These are phyloP conservation scores for Sparus aurata DNA, from an alignment of 2,797 vertebrate genomes.

Conservation along the genomic window DNA sequence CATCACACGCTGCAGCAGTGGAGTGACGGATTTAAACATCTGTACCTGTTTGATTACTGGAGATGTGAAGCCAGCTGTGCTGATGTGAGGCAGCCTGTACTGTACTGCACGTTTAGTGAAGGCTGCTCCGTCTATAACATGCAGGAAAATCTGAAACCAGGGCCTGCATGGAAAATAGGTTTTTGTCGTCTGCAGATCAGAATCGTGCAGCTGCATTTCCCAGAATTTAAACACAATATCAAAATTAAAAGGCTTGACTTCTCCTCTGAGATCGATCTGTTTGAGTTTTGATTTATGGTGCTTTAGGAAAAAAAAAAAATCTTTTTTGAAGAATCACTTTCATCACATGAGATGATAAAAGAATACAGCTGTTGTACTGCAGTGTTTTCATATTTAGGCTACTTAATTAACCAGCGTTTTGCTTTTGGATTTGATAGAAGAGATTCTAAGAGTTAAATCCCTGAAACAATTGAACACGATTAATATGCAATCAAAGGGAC, in stretches of 20 bases:
- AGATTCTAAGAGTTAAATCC: background rate
- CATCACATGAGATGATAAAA: background rate
- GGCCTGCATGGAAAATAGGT: background rate
- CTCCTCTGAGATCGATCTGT: background rate
- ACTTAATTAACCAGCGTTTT: background rate
- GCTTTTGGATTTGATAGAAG: background rate
- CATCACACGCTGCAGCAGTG: background rate
- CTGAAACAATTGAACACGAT: background rate
- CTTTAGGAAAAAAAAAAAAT: background rate
- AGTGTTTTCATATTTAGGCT: background rate
- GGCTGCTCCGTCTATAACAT: background rate
- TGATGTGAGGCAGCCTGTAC: background rate
- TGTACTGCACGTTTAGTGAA: background rate
- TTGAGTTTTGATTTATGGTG: background rate
- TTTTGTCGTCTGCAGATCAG: too few relatives aligned
- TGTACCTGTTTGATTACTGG: background rate
- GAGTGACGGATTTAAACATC: background rate
- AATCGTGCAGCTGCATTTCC: background rate
- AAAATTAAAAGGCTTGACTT: background rate
- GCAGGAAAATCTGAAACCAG: background rate
- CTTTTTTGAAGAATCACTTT: background rate
- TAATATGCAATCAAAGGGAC: background rate
- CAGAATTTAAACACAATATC: background rate
- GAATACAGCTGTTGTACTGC: background rate
- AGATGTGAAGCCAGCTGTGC: background rate